These are phyloP conservation scores for Lampris megalopsis DNA, from an alignment of 2,113 vertebrate genomes.

Conservation along the genomic window DNA sequence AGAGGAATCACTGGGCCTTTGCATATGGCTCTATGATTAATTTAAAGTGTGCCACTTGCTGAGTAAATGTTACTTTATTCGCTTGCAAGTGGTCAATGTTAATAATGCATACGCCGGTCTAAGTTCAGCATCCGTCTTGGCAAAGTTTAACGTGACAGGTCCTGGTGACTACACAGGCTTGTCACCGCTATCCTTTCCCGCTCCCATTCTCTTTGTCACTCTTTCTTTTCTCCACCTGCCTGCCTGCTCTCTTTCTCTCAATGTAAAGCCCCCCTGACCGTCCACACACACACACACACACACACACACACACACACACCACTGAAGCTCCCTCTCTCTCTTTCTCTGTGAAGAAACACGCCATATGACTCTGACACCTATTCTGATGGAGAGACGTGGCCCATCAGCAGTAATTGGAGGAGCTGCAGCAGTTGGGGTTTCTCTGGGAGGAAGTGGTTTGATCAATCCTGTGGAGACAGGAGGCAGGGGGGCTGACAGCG, in stretches of 20 bases:
- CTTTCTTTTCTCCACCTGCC: constrained; percentile 29
- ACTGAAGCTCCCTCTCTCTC: not conserved
- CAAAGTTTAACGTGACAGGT: constrained; percentile 66
- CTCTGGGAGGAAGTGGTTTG: constrained; percentile 46
- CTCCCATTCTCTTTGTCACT: constrained; percentile 29
- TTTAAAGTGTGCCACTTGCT: constrained; percentile 73
- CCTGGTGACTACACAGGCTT: constrained; percentile 47
- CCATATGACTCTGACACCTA: constrained; percentile 40
- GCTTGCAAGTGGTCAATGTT: constrained; percentile 76
- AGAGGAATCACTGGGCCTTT: constrained; percentile 63
- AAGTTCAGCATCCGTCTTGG: constrained; percentile 76
- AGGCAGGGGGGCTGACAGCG: constrained; percentile 52
- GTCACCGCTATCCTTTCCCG: constrained; percentile 60
- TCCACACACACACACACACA: no score
- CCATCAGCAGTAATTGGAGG: constrained; percentile 77
- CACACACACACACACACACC: no score
- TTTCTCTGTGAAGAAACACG: constrained; percentile 39
- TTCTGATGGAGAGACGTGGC: constrained; percentile 65
- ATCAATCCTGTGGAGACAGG: constrained; percentile 62
- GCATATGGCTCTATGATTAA: constrained; percentile 75
- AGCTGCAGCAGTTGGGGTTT: constrained; percentile 65
- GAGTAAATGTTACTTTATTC: constrained; percentile 81
- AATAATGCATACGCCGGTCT: constrained; percentile 76
- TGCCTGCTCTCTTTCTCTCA: constrained; percentile 12
- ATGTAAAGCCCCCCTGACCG: no score